phyloP scores from a whole-genome alignment of 2,797 vertebrate species.

The Bovichtus diacanthus region DNA sequence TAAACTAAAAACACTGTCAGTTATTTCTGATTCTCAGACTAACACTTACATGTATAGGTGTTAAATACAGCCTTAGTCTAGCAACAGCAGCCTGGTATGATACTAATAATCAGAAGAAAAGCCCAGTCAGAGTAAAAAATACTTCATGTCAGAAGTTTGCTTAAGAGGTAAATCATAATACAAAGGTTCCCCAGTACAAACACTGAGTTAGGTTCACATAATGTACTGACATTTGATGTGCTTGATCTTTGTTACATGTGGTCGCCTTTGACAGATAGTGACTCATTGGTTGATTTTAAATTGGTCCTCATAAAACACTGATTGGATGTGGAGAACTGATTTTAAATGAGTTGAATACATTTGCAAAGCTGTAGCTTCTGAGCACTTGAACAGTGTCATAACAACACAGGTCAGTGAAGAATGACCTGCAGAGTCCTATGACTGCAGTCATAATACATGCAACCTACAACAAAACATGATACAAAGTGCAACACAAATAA shows the following conservation, averaged over 20 bases:
- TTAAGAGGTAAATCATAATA: neutral
- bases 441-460: neutral
- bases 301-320: neutral
- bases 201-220: neutral
- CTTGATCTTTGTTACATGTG: neutral
- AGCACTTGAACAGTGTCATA: neutral
- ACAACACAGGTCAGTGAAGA: neutral
- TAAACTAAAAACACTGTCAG: neutral
- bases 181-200: neutral
- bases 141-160: no score
- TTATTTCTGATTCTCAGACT: neutral
- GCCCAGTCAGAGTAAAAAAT: no score
- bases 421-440: neutral
- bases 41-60: neutral
- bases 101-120: no score
- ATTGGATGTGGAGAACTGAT: neutral
- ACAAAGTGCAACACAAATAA: conserved; percentile 18
- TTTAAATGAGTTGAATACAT: neutral
- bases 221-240: neutral
- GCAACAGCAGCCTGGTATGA: no score
- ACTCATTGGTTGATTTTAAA: neutral
- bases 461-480: neutral
- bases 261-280: neutral
- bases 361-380: neutral
- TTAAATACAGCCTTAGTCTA: no score